Evolutionary conservation across 2,113 vertebrate genomes (phyloP).

Genomic region (Callorhinus ursinus): DNA sequence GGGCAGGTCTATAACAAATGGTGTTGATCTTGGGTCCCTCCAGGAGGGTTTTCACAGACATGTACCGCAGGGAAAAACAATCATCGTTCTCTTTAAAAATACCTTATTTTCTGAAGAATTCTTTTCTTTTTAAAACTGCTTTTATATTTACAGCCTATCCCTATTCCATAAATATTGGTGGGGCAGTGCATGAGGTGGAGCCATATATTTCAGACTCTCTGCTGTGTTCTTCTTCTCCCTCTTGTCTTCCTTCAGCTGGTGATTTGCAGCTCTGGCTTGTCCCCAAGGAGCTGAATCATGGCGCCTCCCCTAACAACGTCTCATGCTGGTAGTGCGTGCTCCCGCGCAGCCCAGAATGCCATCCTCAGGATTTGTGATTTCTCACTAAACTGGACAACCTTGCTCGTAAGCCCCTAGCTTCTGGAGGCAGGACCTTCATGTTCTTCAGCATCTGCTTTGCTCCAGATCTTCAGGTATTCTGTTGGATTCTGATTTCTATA

Average conservation of each 20-base stretch:
- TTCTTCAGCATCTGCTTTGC: neutral
- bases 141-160: neutral
- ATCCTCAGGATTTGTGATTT: neutral
- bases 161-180: neutral
- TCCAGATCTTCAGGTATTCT: neutral
- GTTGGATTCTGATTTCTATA: neutral
- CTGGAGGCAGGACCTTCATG: neutral
- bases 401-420: too few species aligned
- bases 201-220: neutral
- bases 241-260: neutral
- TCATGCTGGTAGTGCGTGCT: rapidly evolving
- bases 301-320: rapidly evolving
- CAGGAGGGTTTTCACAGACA: neutral
- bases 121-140: neutral
- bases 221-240: neutral
- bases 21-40: neutral
- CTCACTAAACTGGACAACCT: neutral
- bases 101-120: neutral
- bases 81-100: neutral
- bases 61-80: neutral
- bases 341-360: neutral
- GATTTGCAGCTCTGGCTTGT: neutral
- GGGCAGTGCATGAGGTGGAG: neutral
- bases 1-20: neutral
- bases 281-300: neutral